Evolutionary conservation across 2,888 invertebrate species (phyloP).

Genomic region (Tipula lateralis): DNA sequence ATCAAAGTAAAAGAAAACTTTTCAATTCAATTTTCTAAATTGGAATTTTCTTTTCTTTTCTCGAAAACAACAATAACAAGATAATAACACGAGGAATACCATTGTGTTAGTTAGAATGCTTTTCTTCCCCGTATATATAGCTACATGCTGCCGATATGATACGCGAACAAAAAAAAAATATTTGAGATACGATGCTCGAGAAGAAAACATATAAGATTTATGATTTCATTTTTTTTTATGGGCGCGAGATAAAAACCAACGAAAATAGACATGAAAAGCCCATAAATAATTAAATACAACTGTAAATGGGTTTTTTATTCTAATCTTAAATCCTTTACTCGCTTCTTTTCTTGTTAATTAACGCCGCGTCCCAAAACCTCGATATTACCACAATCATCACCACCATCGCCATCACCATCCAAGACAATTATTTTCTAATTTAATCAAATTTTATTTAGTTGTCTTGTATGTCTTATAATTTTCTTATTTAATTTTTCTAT

Average conservation of each 20-base stretch:
- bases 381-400: no score
- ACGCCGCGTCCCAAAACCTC: background rate
- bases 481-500: background rate
- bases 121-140: background rate
- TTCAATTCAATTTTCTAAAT: conserved; percentile 19
- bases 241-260: background rate
- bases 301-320: background rate
- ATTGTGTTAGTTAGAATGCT: background rate
- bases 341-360: conserved; percentile 7
- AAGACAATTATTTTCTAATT: background rate
- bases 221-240: background rate
- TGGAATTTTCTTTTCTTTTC: background rate
- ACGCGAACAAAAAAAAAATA: background rate
- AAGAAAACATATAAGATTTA: background rate
- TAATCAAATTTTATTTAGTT: conserved; percentile 16
- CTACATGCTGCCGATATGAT: background rate
- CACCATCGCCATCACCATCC: background rate
- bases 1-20: background rate
- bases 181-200: background rate
- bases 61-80: background rate
- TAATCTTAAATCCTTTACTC: background rate
- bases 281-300: background rate
- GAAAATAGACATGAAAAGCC: background rate
- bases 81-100: background rate
- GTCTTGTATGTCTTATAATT: background rate